A percentile compares a stretch with the other conserved stretches of the same genome.
phyloP scores from a whole-genome alignment of 64 coral and sea anemone genomes.

The Actinia tenebrosa region DNA sequence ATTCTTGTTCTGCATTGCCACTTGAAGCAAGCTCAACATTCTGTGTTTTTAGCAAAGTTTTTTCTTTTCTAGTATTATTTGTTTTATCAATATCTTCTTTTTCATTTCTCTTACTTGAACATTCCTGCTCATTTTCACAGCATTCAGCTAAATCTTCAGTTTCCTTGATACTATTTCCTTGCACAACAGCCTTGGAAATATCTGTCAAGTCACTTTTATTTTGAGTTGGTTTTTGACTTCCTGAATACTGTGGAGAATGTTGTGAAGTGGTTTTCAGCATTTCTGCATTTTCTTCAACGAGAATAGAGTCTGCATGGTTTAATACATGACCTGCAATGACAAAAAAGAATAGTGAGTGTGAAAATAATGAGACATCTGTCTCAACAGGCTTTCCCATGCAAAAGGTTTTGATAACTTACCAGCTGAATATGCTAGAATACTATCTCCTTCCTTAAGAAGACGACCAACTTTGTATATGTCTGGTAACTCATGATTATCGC shows the following conservation, averaged over 20 bases:
- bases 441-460: constrained; percentile 5
- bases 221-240: background rate
- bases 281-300: background rate
- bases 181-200: background rate
- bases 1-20: background rate
- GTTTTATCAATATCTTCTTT: background rate
- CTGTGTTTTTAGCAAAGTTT: background rate
- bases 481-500: background rate
- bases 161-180: background rate
- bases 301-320: background rate
- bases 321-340: background rate
- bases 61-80: background rate
- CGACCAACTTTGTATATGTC: background rate
- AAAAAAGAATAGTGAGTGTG: background rate
- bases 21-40: background rate
- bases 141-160: background rate
- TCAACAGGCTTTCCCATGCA: too few species aligned
- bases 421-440: background rate
- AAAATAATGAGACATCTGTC: background rate
- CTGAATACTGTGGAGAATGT: background rate
- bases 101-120: background rate
- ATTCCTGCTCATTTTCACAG: background rate
- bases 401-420: background rate
- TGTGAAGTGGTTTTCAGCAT: background rate
- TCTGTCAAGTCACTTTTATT: background rate